phyloP scores from a whole-genome alignment of 2,113 vertebrate genomes.

The Notechis scutatus region DNA sequence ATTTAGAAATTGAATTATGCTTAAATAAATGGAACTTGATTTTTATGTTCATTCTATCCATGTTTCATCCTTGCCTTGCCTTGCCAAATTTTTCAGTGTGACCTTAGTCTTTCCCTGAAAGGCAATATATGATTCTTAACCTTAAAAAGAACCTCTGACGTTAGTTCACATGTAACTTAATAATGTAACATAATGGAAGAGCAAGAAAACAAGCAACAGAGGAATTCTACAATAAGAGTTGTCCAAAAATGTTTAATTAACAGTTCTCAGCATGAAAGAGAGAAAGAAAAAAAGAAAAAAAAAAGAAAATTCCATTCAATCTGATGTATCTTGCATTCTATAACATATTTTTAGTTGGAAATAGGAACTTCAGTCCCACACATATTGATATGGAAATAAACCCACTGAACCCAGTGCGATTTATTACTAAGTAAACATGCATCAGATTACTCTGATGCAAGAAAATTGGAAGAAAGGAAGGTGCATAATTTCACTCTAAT shows the following conservation, averaged over 20 bases:
- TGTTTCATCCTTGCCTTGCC: neutral
- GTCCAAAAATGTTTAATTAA: neutral
- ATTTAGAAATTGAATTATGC: neutral
- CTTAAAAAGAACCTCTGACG: neutral
- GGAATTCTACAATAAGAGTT: neutral
- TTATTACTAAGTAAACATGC: neutral
- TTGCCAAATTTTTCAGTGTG: neutral
- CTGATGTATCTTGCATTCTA: neutral
- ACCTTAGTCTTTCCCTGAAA: neutral
- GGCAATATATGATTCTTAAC: neutral
- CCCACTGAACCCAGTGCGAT: neutral
- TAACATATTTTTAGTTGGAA: slow-evolving; percentile 10
- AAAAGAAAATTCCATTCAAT: neutral
- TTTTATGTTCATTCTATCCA: neutral
- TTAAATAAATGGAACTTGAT: neutral
- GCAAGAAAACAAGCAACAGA: neutral
- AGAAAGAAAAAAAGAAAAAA: neutral
- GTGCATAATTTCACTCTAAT: neutral
- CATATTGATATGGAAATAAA: neutral
- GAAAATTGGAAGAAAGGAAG: neutral
- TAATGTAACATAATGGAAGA: neutral
- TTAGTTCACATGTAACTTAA: neutral
- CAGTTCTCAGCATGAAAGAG: neutral
- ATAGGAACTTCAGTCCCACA: neutral
- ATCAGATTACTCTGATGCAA: neutral